Base-by-base conservation (phyloP, 2,113 vertebrate genomes). In the Agapornis roseicollis region DNA sequence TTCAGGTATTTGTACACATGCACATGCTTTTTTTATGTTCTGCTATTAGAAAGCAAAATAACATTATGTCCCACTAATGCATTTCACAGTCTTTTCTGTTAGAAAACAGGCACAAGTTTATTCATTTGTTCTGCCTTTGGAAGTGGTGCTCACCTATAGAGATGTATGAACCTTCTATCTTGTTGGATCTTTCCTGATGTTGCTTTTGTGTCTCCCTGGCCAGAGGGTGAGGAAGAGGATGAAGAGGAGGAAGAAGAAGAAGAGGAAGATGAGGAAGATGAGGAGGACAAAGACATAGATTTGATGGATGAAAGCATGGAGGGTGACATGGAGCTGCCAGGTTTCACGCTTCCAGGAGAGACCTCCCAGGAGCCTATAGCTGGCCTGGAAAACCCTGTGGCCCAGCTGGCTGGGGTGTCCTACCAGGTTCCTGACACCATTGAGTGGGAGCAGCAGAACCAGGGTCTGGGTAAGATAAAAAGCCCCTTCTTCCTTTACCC, bases 371-470 rank as follows among this genome's bases (percentile, higher is more conserved):
- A 99, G 27, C 98, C 98, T 17, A 71, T 97, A 56, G 85, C 93
- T 60, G 97, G 95, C 19, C 84, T 97, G 60, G 96, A 93, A 25
- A 93, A 96, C 44, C 37, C 97, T 47, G 96, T 90, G 52, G 95
- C 95, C 5, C 96, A 97, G 65, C 77, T 98, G 82, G 97, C 97
- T 1, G 97, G 97, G 33, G 96, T 97, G 12, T 99, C 99, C 53
- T 98, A 98, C 92, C 98, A 98, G 86, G 97, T 98, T 79, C 98
- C 98, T 5, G 98, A 99, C 9, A 98, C 98, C 85, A 98, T 99
- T 0, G 98, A 99, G 64, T 99, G 99, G 99, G 98, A 99, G 60
- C 99, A 99, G 94, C 98, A 98, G 96, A 99, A 99, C 97, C 99
- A 99, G 96, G 99, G 99, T 4, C 98, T 99, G 70, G 99, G 99